phyloP scores from a whole-genome alignment of 2,113 vertebrate genomes.

The Hystrix brachyura region DNA sequence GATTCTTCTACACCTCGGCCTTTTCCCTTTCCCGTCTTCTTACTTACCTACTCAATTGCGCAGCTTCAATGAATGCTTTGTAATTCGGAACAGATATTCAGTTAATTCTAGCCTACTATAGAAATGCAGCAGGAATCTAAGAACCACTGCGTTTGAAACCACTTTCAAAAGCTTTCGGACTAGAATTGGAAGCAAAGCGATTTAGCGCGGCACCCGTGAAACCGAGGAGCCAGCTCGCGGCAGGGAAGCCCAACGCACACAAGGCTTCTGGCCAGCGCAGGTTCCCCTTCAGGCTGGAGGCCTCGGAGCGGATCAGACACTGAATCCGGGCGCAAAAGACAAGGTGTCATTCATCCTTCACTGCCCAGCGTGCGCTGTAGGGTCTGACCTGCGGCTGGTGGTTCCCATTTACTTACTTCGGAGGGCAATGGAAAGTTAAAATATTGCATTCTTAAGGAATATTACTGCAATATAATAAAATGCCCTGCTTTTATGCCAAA shows the following conservation, averaged over 20 bases:
- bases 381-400: not conserved
- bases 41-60: not conserved
- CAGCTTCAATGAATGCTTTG: not conserved
- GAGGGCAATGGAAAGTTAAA: conserved; percentile 66
- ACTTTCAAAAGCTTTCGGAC: not conserved
- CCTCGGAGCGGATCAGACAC: not conserved
- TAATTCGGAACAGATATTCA: not conserved
- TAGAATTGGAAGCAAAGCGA: not conserved
- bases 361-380: not conserved
- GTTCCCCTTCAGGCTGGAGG: not conserved
- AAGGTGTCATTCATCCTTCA: not conserved
- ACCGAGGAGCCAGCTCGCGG: not conserved
- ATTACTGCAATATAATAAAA: not conserved
- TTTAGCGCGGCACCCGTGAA: not conserved
- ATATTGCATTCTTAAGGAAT: conserved; percentile 16
- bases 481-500: not conserved
- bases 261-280: not conserved
- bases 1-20: not conserved
- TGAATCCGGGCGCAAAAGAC: not conserved
- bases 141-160: not conserved
- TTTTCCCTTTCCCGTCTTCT: not conserved
- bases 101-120: not conserved
- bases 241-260: not conserved
- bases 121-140: not conserved
- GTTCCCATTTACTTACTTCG: not conserved